Base-by-base conservation (phyloP, 1,140 invertebrate species). In the Ceratosolen solmsi region DNA sequence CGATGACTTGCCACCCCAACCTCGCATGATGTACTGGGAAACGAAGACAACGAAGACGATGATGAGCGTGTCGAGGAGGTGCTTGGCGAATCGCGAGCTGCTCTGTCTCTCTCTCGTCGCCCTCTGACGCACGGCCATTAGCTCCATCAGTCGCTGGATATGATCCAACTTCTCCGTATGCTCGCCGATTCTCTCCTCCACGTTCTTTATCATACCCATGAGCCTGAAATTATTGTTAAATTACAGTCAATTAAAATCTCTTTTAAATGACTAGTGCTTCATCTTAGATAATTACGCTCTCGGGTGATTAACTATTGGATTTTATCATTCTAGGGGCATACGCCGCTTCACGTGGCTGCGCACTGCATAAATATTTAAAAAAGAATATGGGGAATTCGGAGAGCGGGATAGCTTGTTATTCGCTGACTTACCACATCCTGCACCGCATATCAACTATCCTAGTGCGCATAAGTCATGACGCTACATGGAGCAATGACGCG, bases 111-210 rank as follows among this genome's bases (percentile, higher is more conserved):
- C 89, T 81, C 86, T 86, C 79, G 86, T 86, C 41, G 85, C 87
- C 78, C 90, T 87, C 85, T 92, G 91, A 73, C 87, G 88, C 68
- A 88, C 87, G 25, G 87, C 87, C 79, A 91, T 83, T 83, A 91
- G 91, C 76, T 92, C 91, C 41, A 92, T 75, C 76, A 89, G 83
- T 63, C 88, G 87, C 78, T 92, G 91, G 84, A 92, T 89, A 73
- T 88, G 87, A 83, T 89, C 89, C n/a, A 92, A 83, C 84, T 91
- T 91, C 63, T 92, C 89, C 74, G 86, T 84, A 33, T 92, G 89
- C 46, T 89, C 87, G 56, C 86, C 58, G 85, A 92, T 86, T 79
- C 88, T 88, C 68, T 85, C 86, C 72, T 92, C 91, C 79, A 92
- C 80, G 27, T 85, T 87, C 84, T 91, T 91, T 13, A 92, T 86